A percentile compares a stretch with the other conserved stretches of the same genome.
Conservation (phyloP, 2,113 vertebrate genomes). For the Atherinomorus stipes region DNA sequence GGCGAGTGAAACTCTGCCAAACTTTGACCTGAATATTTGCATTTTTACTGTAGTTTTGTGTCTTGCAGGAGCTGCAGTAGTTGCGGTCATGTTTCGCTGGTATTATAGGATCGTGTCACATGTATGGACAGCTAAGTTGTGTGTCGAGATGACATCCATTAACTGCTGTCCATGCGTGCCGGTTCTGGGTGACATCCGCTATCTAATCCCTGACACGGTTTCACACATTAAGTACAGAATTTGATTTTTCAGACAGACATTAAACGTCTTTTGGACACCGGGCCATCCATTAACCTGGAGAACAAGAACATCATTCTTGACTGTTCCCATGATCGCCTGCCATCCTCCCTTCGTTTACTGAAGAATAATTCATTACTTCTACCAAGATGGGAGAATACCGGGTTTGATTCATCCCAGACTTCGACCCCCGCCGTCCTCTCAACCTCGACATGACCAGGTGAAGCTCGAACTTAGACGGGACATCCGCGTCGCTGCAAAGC, state of each 20-base stretch:
- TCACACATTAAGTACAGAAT: background rate
- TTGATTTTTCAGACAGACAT: slow-evolving; percentile 27
- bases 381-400: slow-evolving; percentile 66
- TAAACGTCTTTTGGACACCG: slow-evolving; percentile 43
- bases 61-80: slow-evolving; percentile 38
- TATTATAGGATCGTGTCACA: slow-evolving; percentile 72
- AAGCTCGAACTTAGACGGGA: slow-evolving; percentile 79
- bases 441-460: slow-evolving; percentile 71
- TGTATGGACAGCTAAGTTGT: slow-evolving; percentile 71
- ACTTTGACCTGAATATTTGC: slow-evolving; percentile 81
- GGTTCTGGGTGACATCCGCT: slow-evolving; percentile 43
- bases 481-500: slow-evolving; percentile 65
- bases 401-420: slow-evolving; percentile 37
- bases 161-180: slow-evolving; percentile 52
- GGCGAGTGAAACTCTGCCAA: slow-evolving; percentile 84
- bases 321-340: slow-evolving; percentile 53
- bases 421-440: slow-evolving; percentile 14
- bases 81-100: slow-evolving; percentile 59
- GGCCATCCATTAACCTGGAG: slow-evolving; percentile 65
- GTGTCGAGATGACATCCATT: slow-evolving; percentile 70
- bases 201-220: slow-evolving; percentile 45
- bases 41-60: slow-evolving; percentile 49
- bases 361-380: slow-evolving; percentile 60
- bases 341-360: slow-evolving; percentile 29
- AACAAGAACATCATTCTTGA: slow-evolving; percentile 47